Base-by-base conservation (phyloP, 2,888 invertebrate genomes). In the Reticulitermes lucifugus region DNA sequence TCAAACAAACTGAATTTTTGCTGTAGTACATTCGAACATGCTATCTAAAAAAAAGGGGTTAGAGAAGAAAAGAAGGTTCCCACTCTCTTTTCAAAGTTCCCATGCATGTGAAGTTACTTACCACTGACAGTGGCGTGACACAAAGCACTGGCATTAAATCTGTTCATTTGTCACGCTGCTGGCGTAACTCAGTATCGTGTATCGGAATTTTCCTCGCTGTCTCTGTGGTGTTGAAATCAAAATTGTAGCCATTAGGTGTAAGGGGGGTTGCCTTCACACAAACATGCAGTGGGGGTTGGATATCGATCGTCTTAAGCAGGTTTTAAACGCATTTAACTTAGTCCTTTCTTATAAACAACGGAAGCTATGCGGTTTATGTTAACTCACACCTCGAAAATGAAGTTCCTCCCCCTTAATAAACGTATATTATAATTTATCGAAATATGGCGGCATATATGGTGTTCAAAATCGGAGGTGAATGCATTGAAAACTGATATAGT, bases 101-200 rank as follows among this genome's bases (percentile, higher is more conserved):
- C 43, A 43, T 82, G 41, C 43, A 65, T 43, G 18, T 14, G 35
- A 41, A 12, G 46, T 46, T 46, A 9, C 10, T 46, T 46, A 7
- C 46, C 46, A 46, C 12, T 46, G 35, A 29, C 43, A 9, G 41
- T 81, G 70, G 81, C 81, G 81, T 81, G 82, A 82, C 82, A 82
- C 18, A 25, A 12, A 51, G 81, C 65, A 60, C 3, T 82, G 22
- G 21, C 55, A 80, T 55, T 55, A 46, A 25, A 51, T 10, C 80
- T 59, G 55, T 55, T 25, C 60, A n/a, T 80, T 51, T 80, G 80
- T 80, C 80, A 80, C 80, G 80, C 55, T 41, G 35, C 60, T 2
- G 41, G 65, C 29, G 7, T 55, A 55, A 5, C n/a, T 65, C 7
- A n/a, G 12, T 73, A 41, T 41, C 41, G 41, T 73, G 41, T 73